These are phyloP conservation scores for Lepisosteus oculatus DNA, from an alignment of 2,113 vertebrate genomes.

Conservation along the genomic window DNA sequence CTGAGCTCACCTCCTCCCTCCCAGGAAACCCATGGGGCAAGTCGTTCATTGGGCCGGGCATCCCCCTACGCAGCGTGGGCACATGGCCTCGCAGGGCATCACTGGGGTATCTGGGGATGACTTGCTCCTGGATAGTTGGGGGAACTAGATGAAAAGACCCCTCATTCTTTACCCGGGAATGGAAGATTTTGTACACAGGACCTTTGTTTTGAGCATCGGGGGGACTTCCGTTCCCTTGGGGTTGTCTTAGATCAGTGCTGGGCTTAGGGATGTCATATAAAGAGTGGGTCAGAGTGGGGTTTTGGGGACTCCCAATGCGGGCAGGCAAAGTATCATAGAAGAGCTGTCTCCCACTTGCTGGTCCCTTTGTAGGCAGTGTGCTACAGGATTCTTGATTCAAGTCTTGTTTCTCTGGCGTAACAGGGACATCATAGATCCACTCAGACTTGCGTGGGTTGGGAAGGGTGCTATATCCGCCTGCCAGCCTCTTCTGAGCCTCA, in stretches of 20 bases:
- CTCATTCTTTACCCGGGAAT: conserved; percentile 34
- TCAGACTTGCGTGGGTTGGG: conserved; percentile 71
- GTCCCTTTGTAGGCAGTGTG: conserved; percentile 33
- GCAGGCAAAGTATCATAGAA: conserved; percentile 42
- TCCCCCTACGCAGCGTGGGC: conserved; percentile 48
- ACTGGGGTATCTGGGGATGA: background rate
- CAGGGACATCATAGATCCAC: conserved; percentile 81
- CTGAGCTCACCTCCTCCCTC: conserved; percentile 30
- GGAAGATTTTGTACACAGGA: conserved; percentile 42
- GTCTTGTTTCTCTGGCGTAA: conserved; percentile 52
- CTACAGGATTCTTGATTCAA: conserved; percentile 16
- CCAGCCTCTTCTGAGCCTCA: conserved; percentile 31
- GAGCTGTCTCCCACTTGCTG: conserved; percentile 10
- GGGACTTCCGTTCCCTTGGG: conserved; percentile 15
- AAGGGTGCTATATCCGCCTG: conserved; percentile 59
- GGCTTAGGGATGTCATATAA: conserved; percentile 62
- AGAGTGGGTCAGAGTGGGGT: background rate
- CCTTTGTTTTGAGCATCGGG: conserved; percentile 21
- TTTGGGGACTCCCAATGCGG: conserved; percentile 7
- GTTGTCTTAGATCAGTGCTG: conserved; percentile 2
- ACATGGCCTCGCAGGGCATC: conserved; percentile 39
- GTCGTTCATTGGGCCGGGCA: conserved; percentile 58
- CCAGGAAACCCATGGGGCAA: conserved; percentile 51
- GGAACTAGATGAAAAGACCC: conserved; percentile 44
- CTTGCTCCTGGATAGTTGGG: conserved; percentile 13